Percentiles rank a stretch among this genome's conserved stretches.
Evolutionary conservation across 1,140 invertebrate genomes (phyloP).

Genomic region (Drosophila varians): DNA sequence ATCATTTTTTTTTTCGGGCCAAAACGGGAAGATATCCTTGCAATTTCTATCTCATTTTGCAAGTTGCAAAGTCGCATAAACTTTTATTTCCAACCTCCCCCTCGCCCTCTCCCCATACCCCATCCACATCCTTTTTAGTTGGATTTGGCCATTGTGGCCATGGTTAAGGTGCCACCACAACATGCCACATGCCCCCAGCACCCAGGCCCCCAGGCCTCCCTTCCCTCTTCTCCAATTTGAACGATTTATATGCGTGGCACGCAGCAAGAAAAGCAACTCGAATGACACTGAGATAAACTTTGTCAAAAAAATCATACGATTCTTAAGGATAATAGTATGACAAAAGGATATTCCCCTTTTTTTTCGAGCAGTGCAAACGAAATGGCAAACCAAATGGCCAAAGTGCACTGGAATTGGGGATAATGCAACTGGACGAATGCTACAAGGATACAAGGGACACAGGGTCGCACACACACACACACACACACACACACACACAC

Average conservation of each 20-base stretch:
- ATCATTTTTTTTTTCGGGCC: constrained; percentile 1
- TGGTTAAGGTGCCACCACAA: constrained; percentile 1
- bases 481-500: neutral
- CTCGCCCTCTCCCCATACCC: neutral
- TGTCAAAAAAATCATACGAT: too few relatives aligned
- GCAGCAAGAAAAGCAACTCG: neutral
- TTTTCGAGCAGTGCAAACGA: constrained; percentile 2
- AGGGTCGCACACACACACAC: constrained; percentile 4
- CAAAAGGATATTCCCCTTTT: too few relatives aligned
- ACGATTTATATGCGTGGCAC: constrained; percentile 66
- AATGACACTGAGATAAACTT: too few relatives aligned
- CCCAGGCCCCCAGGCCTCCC: too few relatives aligned
- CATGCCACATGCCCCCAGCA: neutral
- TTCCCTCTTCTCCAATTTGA: constrained; percentile 20
- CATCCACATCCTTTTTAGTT: neutral
- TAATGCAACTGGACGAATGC: constrained; percentile 24
- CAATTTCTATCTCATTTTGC: constrained; percentile 56
- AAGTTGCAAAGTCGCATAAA: constrained; percentile 45
- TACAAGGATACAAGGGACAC: neutral
- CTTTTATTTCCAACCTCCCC: constrained; percentile 27
- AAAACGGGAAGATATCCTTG: constrained; percentile 16
- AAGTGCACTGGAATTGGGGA: constrained; percentile 50
- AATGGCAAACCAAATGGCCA: constrained; percentile 56
- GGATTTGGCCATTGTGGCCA: constrained; percentile 1
- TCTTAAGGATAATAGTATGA: too few relatives aligned